phyloP scores from a whole-genome alignment of 1,140 invertebrate genomes.

The Drosophila rhopaloa region DNA sequence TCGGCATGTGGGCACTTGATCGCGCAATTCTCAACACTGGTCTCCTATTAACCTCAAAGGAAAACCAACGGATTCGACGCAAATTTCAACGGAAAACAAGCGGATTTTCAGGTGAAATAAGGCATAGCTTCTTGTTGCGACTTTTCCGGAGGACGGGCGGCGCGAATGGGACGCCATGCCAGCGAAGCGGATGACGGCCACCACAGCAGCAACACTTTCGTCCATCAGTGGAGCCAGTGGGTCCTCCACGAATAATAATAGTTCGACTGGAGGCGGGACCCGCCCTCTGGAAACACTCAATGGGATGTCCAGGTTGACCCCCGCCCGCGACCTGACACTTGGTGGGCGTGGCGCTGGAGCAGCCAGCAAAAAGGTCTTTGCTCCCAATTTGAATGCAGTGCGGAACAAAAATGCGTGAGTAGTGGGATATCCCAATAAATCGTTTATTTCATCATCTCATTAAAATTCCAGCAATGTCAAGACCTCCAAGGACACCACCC shows the following conservation, averaged over 20 bases:
- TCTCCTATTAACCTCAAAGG: conserved; percentile 49
- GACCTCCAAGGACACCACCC: conserved; percentile 78
- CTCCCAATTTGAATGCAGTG: conserved; percentile 79
- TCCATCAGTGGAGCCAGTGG: conserved; percentile 39
- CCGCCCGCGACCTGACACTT: conserved; percentile 86
- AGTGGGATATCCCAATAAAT: neutral
- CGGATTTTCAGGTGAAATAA: neutral
- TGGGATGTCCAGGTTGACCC: conserved; percentile 77
- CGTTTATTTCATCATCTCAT: neutral
- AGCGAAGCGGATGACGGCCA: conserved; percentile 58
- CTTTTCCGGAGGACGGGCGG: conserved; percentile 8
- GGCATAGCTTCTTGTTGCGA: neutral
- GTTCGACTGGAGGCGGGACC: conserved; percentile 7
- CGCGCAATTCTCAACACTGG: conserved; percentile 5
- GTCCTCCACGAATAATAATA: conserved; percentile 24
- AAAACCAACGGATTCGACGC: conserved; percentile 1
- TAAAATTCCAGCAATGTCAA: conserved; percentile 64
- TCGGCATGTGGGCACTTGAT: conserved; percentile 24
- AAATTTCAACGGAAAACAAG: conserved; percentile 10
- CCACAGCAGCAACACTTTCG: conserved; percentile 24
- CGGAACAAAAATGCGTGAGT: conserved; percentile 83
- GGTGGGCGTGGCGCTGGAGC: conserved; percentile 76
- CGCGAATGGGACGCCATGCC: conserved; percentile 60
- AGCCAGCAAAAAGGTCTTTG: conserved; percentile 69
- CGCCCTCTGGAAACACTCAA: conserved; percentile 42